Conservation (phyloP, 2,888 invertebrate species). For the Mylabris sibirica region DNA sequence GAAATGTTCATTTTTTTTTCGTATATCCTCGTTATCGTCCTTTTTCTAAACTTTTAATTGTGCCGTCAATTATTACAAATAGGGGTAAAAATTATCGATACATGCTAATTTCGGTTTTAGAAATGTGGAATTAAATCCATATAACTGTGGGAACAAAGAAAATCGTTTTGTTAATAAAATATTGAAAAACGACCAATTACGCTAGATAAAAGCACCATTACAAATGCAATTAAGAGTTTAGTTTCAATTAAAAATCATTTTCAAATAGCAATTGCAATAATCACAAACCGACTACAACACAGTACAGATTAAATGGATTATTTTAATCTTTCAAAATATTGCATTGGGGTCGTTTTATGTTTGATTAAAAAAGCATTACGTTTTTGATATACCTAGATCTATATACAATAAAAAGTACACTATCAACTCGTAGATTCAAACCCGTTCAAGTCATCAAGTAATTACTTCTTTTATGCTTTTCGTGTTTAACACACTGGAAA, state of each 20-base stretch:
- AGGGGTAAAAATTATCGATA: not conserved
- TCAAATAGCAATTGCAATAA: constrained; percentile 3
- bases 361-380: constrained; percentile 40
- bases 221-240: constrained; percentile 15
- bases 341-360: constrained; percentile 35
- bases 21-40: not conserved
- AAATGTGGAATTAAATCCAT: not conserved
- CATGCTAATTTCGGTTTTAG: not conserved
- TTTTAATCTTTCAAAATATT: constrained; percentile 24
- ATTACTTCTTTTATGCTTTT: constrained; percentile 41
- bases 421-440: constrained; percentile 26
- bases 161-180: constrained; percentile 3
- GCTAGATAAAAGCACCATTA: not conserved
- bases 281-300: not conserved
- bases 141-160: not conserved
- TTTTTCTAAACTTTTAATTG: constrained; percentile 9
- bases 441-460: constrained; percentile 49
- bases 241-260: constrained; percentile 20
- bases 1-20: constrained; percentile 30
- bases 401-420: not conserved
- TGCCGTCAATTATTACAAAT: not conserved
- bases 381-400: constrained; percentile 27
- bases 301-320: constrained; percentile 10
- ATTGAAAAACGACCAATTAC: not conserved
- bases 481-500: not conserved